Conservation (phyloP, 2,113 vertebrate species). For the Piprites chloris region DNA sequence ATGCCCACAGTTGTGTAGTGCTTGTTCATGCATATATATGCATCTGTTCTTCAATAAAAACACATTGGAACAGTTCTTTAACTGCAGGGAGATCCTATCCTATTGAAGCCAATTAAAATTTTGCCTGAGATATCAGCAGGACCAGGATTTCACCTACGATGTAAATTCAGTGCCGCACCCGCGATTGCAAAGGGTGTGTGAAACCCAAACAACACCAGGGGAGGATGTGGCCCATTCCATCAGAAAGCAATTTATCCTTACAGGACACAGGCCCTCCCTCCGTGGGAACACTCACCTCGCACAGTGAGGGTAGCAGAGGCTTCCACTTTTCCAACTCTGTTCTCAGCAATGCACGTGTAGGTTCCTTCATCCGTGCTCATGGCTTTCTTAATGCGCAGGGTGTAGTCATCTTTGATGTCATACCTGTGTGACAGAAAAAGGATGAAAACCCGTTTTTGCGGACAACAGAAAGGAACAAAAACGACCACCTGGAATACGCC, state of each 20-base stretch:
- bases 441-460: neutral
- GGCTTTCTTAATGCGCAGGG: slow-evolving; percentile 92
- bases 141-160: neutral
- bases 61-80: neutral
- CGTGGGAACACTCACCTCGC: slow-evolving; percentile 78
- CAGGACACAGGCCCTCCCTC: neutral
- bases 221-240: neutral
- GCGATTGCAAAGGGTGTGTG: neutral
- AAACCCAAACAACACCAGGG: neutral
- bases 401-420: slow-evolving; percentile 95
- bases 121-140: neutral
- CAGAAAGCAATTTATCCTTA: neutral
- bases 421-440: slow-evolving; percentile 77
- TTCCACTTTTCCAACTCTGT: slow-evolving; percentile 94
- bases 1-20: neutral
- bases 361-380: slow-evolving; percentile 86
- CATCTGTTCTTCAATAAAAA: neutral
- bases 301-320: slow-evolving; percentile 92
- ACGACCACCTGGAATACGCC: neutral
- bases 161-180: neutral
- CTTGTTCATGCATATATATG: neutral
- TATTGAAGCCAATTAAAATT: neutral
- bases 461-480: neutral
- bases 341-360: slow-evolving; percentile 92
- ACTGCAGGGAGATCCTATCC: neutral